phyloP scores from a whole-genome alignment of 2,888 invertebrate species.

The Unio delphinus region DNA sequence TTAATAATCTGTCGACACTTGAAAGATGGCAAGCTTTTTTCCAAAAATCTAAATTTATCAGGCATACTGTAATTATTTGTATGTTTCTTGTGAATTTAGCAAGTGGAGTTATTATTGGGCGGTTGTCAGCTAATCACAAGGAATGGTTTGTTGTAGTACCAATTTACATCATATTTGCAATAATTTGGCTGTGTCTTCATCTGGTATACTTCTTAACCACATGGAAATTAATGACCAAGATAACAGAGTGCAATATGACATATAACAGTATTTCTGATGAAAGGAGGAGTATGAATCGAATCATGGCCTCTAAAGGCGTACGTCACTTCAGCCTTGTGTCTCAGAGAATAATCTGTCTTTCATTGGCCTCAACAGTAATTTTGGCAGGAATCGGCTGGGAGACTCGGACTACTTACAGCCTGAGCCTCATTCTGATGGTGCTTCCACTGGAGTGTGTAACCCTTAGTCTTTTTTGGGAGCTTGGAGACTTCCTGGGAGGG shows the following conservation, averaged over 20 bases:
- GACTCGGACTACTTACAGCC: constrained; percentile 61
- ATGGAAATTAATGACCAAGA: constrained; percentile 66
- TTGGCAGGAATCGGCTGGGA: constrained; percentile 66
- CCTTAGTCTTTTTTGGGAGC: constrained; percentile 64
- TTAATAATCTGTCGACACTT: constrained; percentile 60
- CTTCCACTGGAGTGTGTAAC: constrained; percentile 64
- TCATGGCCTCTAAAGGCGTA: constrained; percentile 69
- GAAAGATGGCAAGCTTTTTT: constrained; percentile 66
- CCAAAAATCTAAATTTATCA: constrained; percentile 41
- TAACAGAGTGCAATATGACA: constrained; percentile 61
- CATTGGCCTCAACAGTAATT: constrained; percentile 58
- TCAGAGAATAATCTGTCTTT: constrained; percentile 60
- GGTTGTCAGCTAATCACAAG: constrained; percentile 63
- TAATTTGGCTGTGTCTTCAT: constrained; percentile 67
- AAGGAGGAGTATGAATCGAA: constrained; percentile 55
- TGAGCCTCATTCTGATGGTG: constrained; percentile 58
- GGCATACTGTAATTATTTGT: constrained; percentile 48
- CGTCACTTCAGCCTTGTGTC: constrained; percentile 70
- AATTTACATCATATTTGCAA: constrained; percentile 58
- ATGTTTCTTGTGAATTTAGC: constrained; percentile 52
- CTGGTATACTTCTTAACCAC: constrained; percentile 60
- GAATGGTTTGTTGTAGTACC: constrained; percentile 71
- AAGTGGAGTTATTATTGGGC: constrained; percentile 53
- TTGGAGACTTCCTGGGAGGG: constrained; percentile 68
- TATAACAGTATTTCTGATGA: constrained; percentile 46